Evolutionary conservation across 2,797 vertebrate species (phyloP).

Genomic region (Hippoglossus hippoglossus): DNA sequence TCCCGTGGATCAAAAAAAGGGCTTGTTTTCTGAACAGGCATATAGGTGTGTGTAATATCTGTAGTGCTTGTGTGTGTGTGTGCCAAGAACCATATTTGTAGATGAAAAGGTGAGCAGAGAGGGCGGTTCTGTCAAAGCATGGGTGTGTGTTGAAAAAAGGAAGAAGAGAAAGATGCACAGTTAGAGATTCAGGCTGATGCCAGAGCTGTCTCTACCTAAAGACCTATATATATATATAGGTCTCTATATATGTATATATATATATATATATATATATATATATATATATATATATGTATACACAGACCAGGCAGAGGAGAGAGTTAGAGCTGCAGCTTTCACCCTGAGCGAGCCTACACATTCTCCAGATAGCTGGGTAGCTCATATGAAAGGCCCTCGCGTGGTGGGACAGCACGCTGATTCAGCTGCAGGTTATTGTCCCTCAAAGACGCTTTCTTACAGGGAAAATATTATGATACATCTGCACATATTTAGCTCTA

Average conservation of each 20-base stretch:
- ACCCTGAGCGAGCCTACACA: slow-evolving; percentile 44
- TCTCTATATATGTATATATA: background rate
- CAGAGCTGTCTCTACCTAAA: background rate
- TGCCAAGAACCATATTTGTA: background rate
- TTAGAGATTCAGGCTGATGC: background rate
- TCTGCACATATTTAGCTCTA: slow-evolving; percentile 84
- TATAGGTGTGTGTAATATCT: slow-evolving; percentile 28
- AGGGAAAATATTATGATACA: slow-evolving; percentile 88
- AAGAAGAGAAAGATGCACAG: slow-evolving; percentile 3
- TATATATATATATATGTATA: too few species aligned
- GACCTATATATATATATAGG: too few species aligned
- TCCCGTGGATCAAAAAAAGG: background rate
- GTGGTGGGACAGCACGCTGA: slow-evolving; percentile 81
- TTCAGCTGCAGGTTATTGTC: slow-evolving; percentile 87
- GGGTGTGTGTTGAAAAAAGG: slow-evolving; percentile 3
- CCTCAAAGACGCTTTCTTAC: slow-evolving; percentile 80
- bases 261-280: too few species aligned
- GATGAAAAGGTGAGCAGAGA: slow-evolving; percentile 24
- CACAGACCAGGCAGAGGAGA: background rate
- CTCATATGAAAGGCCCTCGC: slow-evolving; percentile 68
- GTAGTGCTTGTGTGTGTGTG: slow-evolving; percentile 15
- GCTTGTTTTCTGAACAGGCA: slow-evolving; percentile 17
- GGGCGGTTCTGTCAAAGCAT: slow-evolving; percentile 19
- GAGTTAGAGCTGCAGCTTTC: background rate
- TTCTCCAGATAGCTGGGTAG: slow-evolving; percentile 65